phyloP scores from a whole-genome alignment of 2,113 vertebrate genomes.

The Murina feae region DNA sequence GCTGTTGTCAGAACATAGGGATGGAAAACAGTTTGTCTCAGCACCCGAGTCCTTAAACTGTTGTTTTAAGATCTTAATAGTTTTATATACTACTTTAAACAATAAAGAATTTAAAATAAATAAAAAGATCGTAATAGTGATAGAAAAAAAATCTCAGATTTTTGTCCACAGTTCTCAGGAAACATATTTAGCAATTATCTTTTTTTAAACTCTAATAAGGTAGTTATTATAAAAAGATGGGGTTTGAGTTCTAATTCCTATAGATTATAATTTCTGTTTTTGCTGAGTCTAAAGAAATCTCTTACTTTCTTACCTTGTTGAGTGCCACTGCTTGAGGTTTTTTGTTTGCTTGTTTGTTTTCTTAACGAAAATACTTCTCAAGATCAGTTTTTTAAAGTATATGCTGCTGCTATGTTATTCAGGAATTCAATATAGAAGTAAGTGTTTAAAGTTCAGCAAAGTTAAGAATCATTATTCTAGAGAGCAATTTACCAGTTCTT shows the following conservation, averaged over 20 bases:
- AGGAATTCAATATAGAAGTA: slow-evolving; percentile 6
- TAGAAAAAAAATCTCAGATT: neutral
- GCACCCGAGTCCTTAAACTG: neutral
- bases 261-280: neutral
- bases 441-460: neutral
- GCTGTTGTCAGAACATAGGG: neutral
- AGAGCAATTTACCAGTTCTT: neutral
- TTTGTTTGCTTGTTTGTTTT: too few species aligned
- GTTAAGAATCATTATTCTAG: neutral
- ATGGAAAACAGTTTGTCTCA: neutral
- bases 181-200: neutral
- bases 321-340: neutral
- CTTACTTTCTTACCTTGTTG: neutral
- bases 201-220: neutral
- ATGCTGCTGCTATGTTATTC: neutral
- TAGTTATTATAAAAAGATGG: neutral
- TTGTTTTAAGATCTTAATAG: neutral
- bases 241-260: neutral
- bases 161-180: neutral
- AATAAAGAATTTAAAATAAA: too few species aligned
- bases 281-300: neutral
- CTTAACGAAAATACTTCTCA: neutral
- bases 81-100: neutral
- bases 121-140: neutral
- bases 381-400: neutral